Conservation (phyloP, 2,888 invertebrate species). For the Apodemia mormo region DNA sequence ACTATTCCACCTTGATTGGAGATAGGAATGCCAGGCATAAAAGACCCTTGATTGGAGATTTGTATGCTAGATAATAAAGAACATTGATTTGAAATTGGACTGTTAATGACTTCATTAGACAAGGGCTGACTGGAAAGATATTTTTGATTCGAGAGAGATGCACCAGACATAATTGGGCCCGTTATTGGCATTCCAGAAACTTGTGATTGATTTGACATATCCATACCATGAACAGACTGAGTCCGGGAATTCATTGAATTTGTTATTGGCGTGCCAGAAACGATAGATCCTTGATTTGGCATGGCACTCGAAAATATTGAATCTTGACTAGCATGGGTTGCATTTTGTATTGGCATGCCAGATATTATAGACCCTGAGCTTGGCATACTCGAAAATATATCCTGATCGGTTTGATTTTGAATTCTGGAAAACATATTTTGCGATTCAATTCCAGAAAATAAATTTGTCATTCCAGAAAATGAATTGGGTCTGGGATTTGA, state of each 20-base stretch:
- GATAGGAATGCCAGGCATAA: slow-evolving; percentile 12
- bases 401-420: slow-evolving; percentile 1
- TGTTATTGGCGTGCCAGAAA: slow-evolving; percentile 15
- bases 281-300: slow-evolving; percentile 25
- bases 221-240: slow-evolving; percentile 26
- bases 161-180: background rate
- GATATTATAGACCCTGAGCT: slow-evolving; percentile 20
- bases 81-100: background rate
- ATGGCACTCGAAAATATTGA: slow-evolving; percentile 19
- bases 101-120: background rate
- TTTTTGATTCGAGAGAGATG: background rate
- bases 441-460: background rate
- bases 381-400: slow-evolving; percentile 1
- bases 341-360: slow-evolving; percentile 31
- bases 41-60: slow-evolving; percentile 25
- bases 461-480: background rate
- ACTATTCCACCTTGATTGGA: background rate
- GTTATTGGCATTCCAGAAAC: slow-evolving; percentile 25
- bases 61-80: slow-evolving; percentile 1
- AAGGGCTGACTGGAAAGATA: background rate
- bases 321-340: slow-evolving; percentile 22
- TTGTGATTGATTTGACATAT: slow-evolving; percentile 27
- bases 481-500: background rate
- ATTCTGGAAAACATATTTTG: background rate
- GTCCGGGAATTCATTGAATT: slow-evolving; percentile 21